Conservation (phyloP, 2,113 vertebrate genomes). For the Willisornis vidua region DNA sequence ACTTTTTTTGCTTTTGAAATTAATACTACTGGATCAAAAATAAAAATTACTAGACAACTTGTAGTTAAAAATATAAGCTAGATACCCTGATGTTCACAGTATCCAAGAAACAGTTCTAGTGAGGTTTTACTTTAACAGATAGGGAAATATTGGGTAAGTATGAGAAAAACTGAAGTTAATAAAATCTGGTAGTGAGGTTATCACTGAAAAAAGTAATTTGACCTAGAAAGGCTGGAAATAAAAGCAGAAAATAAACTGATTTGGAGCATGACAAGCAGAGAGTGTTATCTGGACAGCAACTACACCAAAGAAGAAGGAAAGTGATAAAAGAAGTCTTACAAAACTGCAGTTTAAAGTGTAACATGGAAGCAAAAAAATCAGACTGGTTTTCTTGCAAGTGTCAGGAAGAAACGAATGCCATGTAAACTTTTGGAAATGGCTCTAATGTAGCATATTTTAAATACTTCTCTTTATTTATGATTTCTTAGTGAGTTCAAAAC, state of each 20-base stretch:
- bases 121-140: not conserved
- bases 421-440: not conserved
- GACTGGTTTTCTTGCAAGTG: not conserved
- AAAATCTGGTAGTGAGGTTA: not conserved
- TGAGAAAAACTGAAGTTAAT: not conserved
- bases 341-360: not conserved
- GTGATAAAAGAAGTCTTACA: not conserved
- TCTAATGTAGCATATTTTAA: not conserved
- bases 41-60: not conserved
- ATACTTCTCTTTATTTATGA: not conserved
- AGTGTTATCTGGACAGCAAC: not conserved
- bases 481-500: not conserved
- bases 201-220: not conserved
- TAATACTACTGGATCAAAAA: not conserved
- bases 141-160: fast-evolving
- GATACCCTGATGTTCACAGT: not conserved
- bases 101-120: not conserved
- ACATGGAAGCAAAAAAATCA: not conserved
- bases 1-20: not conserved
- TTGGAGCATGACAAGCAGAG: not conserved
- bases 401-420: not conserved
- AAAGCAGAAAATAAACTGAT: not conserved
- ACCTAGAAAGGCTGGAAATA: not conserved
- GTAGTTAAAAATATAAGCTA: not conserved
- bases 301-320: not conserved